Conservation (phyloP, 2,113 vertebrate species). For the Paracanthobrama guichenoti region DNA sequence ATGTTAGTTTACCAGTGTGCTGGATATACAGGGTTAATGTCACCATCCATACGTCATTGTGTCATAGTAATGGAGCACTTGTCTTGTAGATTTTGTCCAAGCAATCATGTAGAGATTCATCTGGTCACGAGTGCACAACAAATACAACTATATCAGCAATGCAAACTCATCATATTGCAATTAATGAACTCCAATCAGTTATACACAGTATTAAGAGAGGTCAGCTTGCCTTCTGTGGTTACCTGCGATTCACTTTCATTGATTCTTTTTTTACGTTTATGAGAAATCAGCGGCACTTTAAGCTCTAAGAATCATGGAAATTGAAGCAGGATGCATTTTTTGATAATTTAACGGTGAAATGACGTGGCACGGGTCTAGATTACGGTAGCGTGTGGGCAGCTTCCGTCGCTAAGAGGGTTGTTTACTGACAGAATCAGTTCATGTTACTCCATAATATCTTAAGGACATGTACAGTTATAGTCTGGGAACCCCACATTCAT, state of each 20-base stretch:
- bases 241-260: slow-evolving; percentile 49
- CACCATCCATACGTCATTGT: slow-evolving; percentile 85
- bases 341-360: slow-evolving; percentile 47
- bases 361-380: slow-evolving; percentile 32
- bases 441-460: slow-evolving; percentile 13
- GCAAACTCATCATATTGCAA: slow-evolving; percentile 42
- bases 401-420: not conserved
- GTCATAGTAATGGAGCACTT: slow-evolving; percentile 78
- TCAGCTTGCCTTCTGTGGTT: slow-evolving; percentile 45
- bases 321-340: slow-evolving; percentile 74
- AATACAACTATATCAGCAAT: slow-evolving; percentile 40
- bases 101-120: slow-evolving; percentile 64
- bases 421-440: slow-evolving; percentile 19
- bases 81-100: slow-evolving; percentile 77
- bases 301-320: slow-evolving; percentile 48
- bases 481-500: slow-evolving; percentile 14
- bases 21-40: slow-evolving; percentile 98
- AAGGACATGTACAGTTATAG: slow-evolving; percentile 30
- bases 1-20: slow-evolving; percentile 86
- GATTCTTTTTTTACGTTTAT: slow-evolving; percentile 78
- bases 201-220: slow-evolving; percentile 44
- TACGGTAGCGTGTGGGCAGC: not conserved
- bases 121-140: slow-evolving; percentile 42
- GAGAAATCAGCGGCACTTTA: slow-evolving; percentile 89
- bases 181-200: slow-evolving; percentile 40